phyloP scores from a whole-genome alignment of 2,113 vertebrate species.

The Lepisosteus osseus region DNA sequence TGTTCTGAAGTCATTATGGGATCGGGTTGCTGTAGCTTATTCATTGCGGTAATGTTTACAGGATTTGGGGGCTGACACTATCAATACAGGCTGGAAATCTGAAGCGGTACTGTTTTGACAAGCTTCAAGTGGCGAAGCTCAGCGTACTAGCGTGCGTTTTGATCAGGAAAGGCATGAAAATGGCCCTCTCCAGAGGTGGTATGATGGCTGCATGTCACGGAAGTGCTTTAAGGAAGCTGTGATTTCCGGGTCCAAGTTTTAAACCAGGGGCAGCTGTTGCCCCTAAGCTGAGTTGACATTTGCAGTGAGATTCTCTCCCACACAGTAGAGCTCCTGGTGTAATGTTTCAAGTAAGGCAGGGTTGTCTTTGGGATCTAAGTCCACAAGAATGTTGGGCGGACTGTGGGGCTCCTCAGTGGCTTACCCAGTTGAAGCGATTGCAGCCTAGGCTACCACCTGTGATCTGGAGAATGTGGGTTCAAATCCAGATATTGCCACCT shows the following conservation, averaged over 20 bases:
- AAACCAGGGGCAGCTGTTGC: conserved; percentile 26
- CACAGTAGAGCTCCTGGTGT: conserved; percentile 8
- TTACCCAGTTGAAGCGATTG: background rate
- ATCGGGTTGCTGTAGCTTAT: conserved; percentile 51
- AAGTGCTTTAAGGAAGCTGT: background rate
- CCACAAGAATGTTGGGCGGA: background rate
- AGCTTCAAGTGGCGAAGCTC: conserved; percentile 47
- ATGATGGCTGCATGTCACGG: background rate
- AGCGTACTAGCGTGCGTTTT: conserved; percentile 42
- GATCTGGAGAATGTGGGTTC: background rate
- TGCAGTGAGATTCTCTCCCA: conserved; percentile 23
- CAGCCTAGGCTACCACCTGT: background rate
- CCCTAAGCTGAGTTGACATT: conserved; percentile 31
- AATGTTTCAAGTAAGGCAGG: background rate
- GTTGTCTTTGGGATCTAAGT: background rate
- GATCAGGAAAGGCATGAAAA: conserved; percentile 24
- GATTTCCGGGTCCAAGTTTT: background rate
- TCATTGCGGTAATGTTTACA: conserved; percentile 53
- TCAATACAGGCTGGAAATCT: conserved; percentile 55
- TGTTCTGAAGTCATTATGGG: conserved; percentile 61
- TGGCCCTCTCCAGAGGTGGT: conserved; percentile 32
- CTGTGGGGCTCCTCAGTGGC: background rate
- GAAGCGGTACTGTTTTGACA: conserved; percentile 63
- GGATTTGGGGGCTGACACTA: conserved; percentile 52
- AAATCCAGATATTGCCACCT: background rate